phyloP scores from a whole-genome alignment of 2,888 invertebrate genomes.

The Ormyrus labotus region DNA sequence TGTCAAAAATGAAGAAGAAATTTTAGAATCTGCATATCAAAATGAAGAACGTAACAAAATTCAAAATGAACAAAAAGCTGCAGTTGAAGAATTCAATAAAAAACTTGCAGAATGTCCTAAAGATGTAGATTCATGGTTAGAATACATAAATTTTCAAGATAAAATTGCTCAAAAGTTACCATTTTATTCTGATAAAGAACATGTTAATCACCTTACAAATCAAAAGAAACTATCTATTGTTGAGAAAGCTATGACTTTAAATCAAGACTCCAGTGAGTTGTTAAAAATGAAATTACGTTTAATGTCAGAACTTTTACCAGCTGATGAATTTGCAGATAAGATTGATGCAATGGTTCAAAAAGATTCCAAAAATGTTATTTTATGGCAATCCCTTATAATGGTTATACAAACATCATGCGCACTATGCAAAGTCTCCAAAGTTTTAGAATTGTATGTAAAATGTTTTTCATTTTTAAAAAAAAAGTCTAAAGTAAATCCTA shows the following conservation, averaged over 20 bases:
- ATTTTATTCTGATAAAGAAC: conserved; percentile 57
- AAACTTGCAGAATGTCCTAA: conserved; percentile 77
- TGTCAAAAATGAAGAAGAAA: conserved; percentile 59
- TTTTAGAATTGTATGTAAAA: conserved; percentile 78
- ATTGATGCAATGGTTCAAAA: conserved; percentile 76
- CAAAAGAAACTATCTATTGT: conserved; percentile 81
- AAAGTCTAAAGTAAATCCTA: conserved; percentile 64
- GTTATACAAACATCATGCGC: conserved; percentile 80
- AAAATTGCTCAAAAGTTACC: conserved; percentile 76
- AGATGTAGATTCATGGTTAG: conserved; percentile 79
- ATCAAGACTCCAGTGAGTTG: conserved; percentile 78
- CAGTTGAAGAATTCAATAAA: conserved; percentile 78
- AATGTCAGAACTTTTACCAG: conserved; percentile 78
- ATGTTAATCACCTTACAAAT: conserved; percentile 61
- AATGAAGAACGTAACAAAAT: conserved; percentile 67
- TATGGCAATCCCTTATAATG: conserved; percentile 79
- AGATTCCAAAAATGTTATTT: conserved; percentile 73
- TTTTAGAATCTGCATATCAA: conserved; percentile 51
- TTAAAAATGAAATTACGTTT: conserved; percentile 77
- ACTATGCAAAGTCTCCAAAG: conserved; percentile 79
- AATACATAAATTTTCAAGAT: conserved; percentile 80
- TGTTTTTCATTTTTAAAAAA: conserved; percentile 76
- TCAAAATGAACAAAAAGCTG: conserved; percentile 76
- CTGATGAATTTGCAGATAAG: conserved; percentile 78
- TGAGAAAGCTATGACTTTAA: conserved; percentile 79